phyloP scores from a whole-genome alignment of 2,888 invertebrate genomes.

The Meloe dianella region DNA sequence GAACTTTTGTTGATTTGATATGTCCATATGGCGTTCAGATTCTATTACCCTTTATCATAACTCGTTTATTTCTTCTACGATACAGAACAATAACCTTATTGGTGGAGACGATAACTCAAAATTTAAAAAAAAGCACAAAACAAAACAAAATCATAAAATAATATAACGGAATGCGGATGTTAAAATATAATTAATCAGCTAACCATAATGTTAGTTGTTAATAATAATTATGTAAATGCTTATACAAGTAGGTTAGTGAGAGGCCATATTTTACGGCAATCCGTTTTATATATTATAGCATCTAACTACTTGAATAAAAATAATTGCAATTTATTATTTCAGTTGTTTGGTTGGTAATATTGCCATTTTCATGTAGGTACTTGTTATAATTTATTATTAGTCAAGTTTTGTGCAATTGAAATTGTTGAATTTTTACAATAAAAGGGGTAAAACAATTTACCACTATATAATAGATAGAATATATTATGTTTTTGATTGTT shows the following conservation, averaged over 20 bases:
- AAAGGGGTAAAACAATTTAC: not conserved
- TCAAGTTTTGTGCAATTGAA: constrained; percentile 20
- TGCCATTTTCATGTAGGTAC: constrained; percentile 37
- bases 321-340: constrained; percentile 27
- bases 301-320: constrained; percentile 15
- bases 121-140: no score
- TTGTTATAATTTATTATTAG: constrained; percentile 29
- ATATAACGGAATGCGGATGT: constrained; percentile 38
- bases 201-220: constrained; percentile 34
- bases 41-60: not conserved
- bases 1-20: not conserved
- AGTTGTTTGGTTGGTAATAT: constrained; percentile 10
- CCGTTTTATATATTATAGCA: constrained; percentile 17
- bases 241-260: constrained; percentile 48
- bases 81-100: not conserved
- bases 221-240: constrained; percentile 45
- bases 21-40: constrained; percentile 5
- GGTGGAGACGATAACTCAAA: not conserved
- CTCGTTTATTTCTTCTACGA: not conserved
- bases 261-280: constrained; percentile 42
- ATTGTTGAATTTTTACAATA: constrained; percentile 3
- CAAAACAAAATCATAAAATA: not conserved
- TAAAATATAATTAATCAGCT: constrained; percentile 37
- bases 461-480: not conserved
- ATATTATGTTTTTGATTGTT: not conserved